Conservation (phyloP, 2,113 vertebrate genomes). For the Macaca nemestrina region DNA sequence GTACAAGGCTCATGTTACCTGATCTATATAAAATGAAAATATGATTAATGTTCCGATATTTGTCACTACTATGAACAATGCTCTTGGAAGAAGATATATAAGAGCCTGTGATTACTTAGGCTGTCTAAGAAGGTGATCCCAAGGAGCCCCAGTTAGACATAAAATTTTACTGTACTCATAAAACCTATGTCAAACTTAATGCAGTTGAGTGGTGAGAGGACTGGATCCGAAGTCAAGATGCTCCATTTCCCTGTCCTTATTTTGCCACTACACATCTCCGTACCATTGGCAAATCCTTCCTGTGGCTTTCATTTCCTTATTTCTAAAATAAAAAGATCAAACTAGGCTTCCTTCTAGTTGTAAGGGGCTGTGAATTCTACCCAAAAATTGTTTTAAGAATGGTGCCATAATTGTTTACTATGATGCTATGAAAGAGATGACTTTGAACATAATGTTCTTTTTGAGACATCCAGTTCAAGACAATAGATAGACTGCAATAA, state of each 20-base stretch:
- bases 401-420: background rate
- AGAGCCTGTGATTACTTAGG: constrained; percentile 53
- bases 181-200: constrained; percentile 61
- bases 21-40: constrained; percentile 67
- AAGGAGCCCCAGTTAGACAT: constrained; percentile 58
- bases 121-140: constrained; percentile 66
- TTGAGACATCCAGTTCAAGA: background rate
- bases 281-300: background rate
- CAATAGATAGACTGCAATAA: background rate
- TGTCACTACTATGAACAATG: background rate
- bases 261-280: background rate
- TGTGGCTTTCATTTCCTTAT: background rate
- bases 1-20: constrained; percentile 34
- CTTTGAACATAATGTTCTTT: background rate
- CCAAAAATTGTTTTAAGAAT: background rate
- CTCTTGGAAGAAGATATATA: constrained; percentile 56
- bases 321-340: background rate
- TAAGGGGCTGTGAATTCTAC: background rate
- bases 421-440: background rate
- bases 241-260: background rate
- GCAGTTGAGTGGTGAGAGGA: constrained; percentile 3
- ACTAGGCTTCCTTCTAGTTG: background rate
- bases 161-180: constrained; percentile 74
- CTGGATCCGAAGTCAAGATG: background rate
- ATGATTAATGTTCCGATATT: constrained; percentile 57